A percentile compares a stretch with the other conserved stretches of the same genome.
These are phyloP conservation scores for Empidonax traillii DNA, from an alignment of 2,113 vertebrate genomes.

Conservation along the genomic window DNA sequence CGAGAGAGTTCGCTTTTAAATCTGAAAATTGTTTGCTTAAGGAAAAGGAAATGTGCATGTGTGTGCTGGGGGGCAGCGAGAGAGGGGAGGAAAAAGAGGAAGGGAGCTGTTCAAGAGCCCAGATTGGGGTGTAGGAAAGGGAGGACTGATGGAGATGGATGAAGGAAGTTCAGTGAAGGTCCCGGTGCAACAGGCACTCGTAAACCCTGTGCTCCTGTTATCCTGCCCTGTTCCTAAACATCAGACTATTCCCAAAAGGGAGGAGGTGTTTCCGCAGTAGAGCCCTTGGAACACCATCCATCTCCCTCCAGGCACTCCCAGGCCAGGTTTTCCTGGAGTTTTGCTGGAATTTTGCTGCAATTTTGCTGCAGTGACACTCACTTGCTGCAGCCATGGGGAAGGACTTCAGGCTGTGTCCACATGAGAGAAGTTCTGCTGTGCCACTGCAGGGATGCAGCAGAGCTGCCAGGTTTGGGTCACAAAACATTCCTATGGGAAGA, in stretches of 20 bases:
- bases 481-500: not conserved
- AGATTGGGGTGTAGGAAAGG: not conserved
- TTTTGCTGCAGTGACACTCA: not conserved
- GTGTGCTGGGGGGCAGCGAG: not conserved
- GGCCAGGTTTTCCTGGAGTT: not conserved
- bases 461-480: not conserved
- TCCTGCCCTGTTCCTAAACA: not conserved
- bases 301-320: not conserved
- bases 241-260: not conserved
- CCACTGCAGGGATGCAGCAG: not conserved
- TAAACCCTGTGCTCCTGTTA: not conserved
- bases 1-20: slow-evolving; percentile 11
- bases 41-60: slow-evolving; percentile 52
- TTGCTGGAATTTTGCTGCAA: not conserved
- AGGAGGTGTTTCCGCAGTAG: not conserved
- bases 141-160: slow-evolving; percentile 40
- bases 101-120: slow-evolving; percentile 13
- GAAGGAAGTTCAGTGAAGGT: slow-evolving; percentile 4
- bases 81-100: not conserved
- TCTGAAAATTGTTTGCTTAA: slow-evolving; percentile 51
- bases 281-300: not conserved
- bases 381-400: not conserved
- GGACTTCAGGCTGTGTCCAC: not conserved
- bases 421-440: not conserved
- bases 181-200: not conserved